Evolutionary conservation across 2,888 invertebrate species (phyloP).

Genomic region (Lochmaea capreae): DNA sequence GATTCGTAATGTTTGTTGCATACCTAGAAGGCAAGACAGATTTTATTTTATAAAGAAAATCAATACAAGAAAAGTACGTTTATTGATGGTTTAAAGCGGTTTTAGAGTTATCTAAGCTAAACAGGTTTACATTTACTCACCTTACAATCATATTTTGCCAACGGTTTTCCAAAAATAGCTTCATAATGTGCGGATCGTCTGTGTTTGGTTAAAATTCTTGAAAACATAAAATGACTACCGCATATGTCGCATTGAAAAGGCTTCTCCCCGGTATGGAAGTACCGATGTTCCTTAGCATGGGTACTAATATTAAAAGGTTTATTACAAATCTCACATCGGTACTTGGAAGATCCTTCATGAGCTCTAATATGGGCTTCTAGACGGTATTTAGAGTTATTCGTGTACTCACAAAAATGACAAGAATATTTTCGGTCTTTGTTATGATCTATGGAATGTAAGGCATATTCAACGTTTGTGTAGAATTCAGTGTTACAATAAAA

Average conservation of each 20-base stretch:
- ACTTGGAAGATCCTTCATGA: conserved; percentile 64
- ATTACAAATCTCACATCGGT: conserved; percentile 56
- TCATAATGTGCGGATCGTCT: conserved; percentile 66
- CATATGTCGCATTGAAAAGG: conserved; percentile 69
- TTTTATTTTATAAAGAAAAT: not conserved
- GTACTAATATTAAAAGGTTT: conserved; percentile 56
- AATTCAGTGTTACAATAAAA: conserved; percentile 68
- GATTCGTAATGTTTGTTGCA: conserved; percentile 64
- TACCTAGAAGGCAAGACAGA: conserved; percentile 48
- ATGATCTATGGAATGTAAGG: conserved; percentile 55
- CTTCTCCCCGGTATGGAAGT: conserved; percentile 59
- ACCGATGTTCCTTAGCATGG: conserved; percentile 55
- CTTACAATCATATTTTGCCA: conserved; percentile 63
- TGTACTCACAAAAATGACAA: conserved; percentile 58
- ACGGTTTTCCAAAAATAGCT: conserved; percentile 55
- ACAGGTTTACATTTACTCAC: too few relatives aligned
- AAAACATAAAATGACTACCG: conserved; percentile 65
- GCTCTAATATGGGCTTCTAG: conserved; percentile 62
- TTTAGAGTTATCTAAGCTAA: too few relatives aligned
- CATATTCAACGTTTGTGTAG: conserved; percentile 57
- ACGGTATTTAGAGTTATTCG: conserved; percentile 56
- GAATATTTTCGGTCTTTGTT: conserved; percentile 49
- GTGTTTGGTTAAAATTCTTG: conserved; percentile 67
- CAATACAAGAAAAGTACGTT: not conserved
- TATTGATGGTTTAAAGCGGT: not conserved